Evolutionary conservation across 1,140 invertebrate genomes (phyloP), one percentile per base, ranked within the genome.

Genomic region (Hydropsyche tenuis): DNA sequence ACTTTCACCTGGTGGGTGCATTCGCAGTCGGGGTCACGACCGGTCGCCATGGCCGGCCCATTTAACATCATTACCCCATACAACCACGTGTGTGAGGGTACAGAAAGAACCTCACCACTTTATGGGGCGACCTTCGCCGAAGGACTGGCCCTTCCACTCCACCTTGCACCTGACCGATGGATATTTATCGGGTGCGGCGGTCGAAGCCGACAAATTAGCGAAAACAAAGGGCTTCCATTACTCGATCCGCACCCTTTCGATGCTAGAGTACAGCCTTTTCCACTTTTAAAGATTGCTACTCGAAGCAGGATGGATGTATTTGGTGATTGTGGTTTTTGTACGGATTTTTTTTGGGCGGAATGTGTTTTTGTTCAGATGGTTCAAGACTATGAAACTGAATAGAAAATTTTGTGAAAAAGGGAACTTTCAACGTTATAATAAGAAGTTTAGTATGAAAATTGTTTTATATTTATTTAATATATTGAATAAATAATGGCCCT

Each of bases 21-120:
- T 68, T 48, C 9, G 45, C 23, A 27, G n/a, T n/a, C 20, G 48
- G 27, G 65, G 65, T 66, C 64, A 23, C 20, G 66, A 48, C 66
- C 66, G 45, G 64, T 23, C 51, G 63, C 66, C 42, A 9, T 9
- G 23, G 12, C 23, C 51, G 68, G 3, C 45, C 46, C 68, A 70
- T 70, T 70, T 56, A 70, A 70, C 68, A 70, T 70, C 45, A 56
- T 70, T 70, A 70, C 51, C 51, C 68, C 68, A 7, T 16, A 68
- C 42, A 6, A 20, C 65, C 65, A 2, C 42, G 23, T 16, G 16
- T 48, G 30, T 37, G 9, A 37, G 30, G 30, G 30, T n/a, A n/a
- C n/a, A n/a, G n/a, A n/a, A n/a, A n/a, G n/a, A n/a, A n/a, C n/a
- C n/a, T n/a, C n/a, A n/a, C n/a, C n/a, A n/a, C n/a, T n/a, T n/a